Base-by-base conservation (phyloP, 1,140 invertebrate genomes). In the Littorina saxatilis region DNA sequence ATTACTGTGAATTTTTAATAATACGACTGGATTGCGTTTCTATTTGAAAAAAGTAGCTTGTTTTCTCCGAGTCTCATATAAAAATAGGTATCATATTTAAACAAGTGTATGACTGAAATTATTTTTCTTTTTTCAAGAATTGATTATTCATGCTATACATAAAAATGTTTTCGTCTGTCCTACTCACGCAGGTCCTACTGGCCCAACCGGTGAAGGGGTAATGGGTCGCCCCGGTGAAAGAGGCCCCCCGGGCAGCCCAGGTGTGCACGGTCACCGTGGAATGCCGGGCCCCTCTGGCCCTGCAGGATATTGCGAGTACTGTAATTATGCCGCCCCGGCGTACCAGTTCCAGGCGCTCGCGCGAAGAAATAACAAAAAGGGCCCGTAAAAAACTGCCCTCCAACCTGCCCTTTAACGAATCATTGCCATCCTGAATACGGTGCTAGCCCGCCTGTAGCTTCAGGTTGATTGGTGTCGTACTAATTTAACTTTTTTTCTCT, bases 291-390 rank as follows among this genome's bases (percentile, higher is more conserved):
- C 86, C 61, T 82, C 86, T 0, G 91, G 91, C 32, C 86, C 87
- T 32, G 86, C 90, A 3, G 90, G 90, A 74, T 88, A 88, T 72
- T 90, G 86, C 85, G 86, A 88, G 83, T 87, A 84, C 77, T 87
- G 86, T 80, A 88, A 87, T 66, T 86, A 84, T 39, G 72, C 37
- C 20, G 50, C 78, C 83, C 80, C 80, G 68, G 82, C 82, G 76
- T 66, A 80, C 79, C 78, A 84, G 68, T 80, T 84, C 88, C 68
- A 87, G 84, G 66, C 84, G 81, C 43, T 83, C 35, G 77, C 73
- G 43, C 47, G 72, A n/a, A 83, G 82, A 43, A 76, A 79, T 73
- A 86, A 77, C 79, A 79, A 81, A 81, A 87, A 87, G 84, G 86
- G 84, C 66, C 84, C 83, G 82, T 83, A 85, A 84, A 83, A 85